Conservation (phyloP, 1,140 invertebrate genomes). For the Laupala kohalensis region DNA sequence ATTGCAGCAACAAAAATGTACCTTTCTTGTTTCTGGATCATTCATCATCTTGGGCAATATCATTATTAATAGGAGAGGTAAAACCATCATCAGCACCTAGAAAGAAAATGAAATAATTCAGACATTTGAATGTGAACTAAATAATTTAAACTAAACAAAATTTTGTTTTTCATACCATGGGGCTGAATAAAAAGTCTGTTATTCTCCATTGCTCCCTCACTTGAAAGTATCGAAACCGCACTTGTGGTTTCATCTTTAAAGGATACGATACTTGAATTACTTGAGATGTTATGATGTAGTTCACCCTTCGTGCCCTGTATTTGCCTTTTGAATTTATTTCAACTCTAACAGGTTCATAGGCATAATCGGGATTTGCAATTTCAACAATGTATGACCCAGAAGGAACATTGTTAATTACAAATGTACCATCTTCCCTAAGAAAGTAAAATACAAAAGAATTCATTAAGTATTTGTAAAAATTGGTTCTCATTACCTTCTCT, state of each 20-base stretch:
- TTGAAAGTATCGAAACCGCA: slow-evolving; percentile 84
- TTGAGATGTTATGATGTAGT: slow-evolving; percentile 82
- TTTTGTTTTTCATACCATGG: slow-evolving; percentile 54
- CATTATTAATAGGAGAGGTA: slow-evolving; percentile 83
- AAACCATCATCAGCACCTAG: slow-evolving; percentile 85
- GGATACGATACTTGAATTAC: slow-evolving; percentile 83
- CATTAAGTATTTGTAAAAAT: background rate
- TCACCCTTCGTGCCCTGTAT: slow-evolving; percentile 85
- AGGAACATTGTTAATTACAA: slow-evolving; percentile 76
- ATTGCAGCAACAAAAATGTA: slow-evolving; percentile 22
- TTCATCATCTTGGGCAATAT: slow-evolving; percentile 93
- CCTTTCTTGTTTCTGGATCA: slow-evolving; percentile 85
- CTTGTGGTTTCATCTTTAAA: slow-evolving; percentile 69
- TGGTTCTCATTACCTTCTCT: background rate
- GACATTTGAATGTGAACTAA: background rate
- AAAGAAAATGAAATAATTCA: slow-evolving; percentile 10
- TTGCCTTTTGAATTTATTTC: slow-evolving; percentile 96
- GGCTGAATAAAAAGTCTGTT: slow-evolving; percentile 90
- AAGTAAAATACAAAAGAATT: background rate
- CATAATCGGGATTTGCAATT: slow-evolving; percentile 76
- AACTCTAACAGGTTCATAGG: slow-evolving; percentile 83
- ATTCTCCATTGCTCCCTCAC: slow-evolving; percentile 85
- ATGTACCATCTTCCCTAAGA: slow-evolving; percentile 78
- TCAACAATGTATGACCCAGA: slow-evolving; percentile 93
- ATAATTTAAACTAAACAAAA: background rate